These are phyloP conservation scores for Hesperia comma DNA, from an alignment of 2,888 invertebrate species.

Conservation along the genomic window DNA sequence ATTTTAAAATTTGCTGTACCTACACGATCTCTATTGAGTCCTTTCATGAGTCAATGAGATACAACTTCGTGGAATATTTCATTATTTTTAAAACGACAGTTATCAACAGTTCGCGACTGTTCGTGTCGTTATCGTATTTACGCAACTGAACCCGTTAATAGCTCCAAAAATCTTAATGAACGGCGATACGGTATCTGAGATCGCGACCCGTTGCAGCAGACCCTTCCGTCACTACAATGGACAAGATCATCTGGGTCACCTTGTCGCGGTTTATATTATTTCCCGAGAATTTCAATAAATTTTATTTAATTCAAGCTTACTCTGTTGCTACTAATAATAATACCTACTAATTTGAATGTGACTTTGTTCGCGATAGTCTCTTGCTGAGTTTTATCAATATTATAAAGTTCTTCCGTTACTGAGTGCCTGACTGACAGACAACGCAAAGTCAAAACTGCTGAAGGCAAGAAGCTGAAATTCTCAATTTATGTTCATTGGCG, in stretches of 20 bases:
- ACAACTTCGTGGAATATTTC: constrained; percentile 2
- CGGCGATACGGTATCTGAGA: constrained; percentile 51
- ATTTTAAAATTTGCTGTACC: too few relatives aligned
- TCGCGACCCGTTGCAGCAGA: constrained; percentile 46
- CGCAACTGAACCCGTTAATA: constrained; percentile 57
- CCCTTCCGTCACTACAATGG: constrained; percentile 50
- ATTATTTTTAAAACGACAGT: neutral
- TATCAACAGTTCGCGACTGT: constrained; percentile 13
- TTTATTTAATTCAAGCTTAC: neutral
- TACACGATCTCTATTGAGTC: too few relatives aligned
- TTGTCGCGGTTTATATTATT: constrained; percentile 30
- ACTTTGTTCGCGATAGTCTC: neutral
- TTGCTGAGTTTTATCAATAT: too few relatives aligned
- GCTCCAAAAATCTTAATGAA: constrained; percentile 46
- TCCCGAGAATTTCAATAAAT: neutral
- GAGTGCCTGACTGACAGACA: too few relatives aligned
- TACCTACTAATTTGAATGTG: neutral
- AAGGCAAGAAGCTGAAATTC: too few relatives aligned
- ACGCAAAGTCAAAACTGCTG: too few relatives aligned
- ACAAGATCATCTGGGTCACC: constrained; percentile 54
- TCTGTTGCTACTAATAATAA: neutral
- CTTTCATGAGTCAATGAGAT: too few relatives aligned
- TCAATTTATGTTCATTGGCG: too few relatives aligned
- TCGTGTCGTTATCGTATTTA: constrained; percentile 53
- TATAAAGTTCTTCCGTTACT: too few relatives aligned